Evolutionary conservation across 2,888 invertebrate species (phyloP).

Genomic region (Campaea margaritaria): DNA sequence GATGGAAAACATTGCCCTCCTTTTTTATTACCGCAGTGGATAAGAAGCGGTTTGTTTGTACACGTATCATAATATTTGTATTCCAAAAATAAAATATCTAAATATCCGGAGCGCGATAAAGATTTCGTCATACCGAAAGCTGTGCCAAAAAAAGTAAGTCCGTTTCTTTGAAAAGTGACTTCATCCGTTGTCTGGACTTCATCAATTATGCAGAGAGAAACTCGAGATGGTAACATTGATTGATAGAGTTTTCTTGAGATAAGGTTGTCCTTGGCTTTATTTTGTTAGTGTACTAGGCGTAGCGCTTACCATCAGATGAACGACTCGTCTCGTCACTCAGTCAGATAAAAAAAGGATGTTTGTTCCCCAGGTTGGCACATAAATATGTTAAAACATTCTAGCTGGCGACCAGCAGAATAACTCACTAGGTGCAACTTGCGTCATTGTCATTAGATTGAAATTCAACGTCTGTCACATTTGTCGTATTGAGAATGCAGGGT

Average conservation of each 20-base stretch:
- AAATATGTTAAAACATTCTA: slow-evolving; percentile 30
- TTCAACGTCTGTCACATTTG: slow-evolving; percentile 33
- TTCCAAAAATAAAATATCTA: neutral
- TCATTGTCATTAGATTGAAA: slow-evolving; percentile 28
- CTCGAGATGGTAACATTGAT: slow-evolving; percentile 20
- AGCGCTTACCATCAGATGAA: too few relatives aligned
- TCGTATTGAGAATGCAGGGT: slow-evolving; percentile 8
- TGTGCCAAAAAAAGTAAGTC: slow-evolving; percentile 5
- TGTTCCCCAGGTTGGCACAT: slow-evolving; percentile 12
- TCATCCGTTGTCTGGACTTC: slow-evolving; percentile 17
- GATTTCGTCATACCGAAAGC: slow-evolving; percentile 8
- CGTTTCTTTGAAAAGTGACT: slow-evolving; percentile 14
- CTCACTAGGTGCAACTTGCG: slow-evolving; percentile 25
- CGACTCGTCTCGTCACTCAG: too few relatives aligned
- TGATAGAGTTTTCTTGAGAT: slow-evolving; percentile 15
- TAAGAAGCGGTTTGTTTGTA: too few relatives aligned
- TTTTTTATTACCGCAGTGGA: too few relatives aligned
- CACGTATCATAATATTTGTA: neutral
- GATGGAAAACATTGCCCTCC: too few relatives aligned
- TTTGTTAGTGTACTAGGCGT: neutral
- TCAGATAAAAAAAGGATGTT: slow-evolving; percentile 22
- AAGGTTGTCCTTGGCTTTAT: neutral
- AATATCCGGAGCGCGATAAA: neutral
- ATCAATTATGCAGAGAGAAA: slow-evolving; percentile 21
- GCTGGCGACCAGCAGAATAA: slow-evolving; percentile 16